Evolutionary conservation across 2,797 vertebrate species (phyloP), one percentile per base, ranked within the genome.

Genomic region (Denticeps clupeoides): DNA sequence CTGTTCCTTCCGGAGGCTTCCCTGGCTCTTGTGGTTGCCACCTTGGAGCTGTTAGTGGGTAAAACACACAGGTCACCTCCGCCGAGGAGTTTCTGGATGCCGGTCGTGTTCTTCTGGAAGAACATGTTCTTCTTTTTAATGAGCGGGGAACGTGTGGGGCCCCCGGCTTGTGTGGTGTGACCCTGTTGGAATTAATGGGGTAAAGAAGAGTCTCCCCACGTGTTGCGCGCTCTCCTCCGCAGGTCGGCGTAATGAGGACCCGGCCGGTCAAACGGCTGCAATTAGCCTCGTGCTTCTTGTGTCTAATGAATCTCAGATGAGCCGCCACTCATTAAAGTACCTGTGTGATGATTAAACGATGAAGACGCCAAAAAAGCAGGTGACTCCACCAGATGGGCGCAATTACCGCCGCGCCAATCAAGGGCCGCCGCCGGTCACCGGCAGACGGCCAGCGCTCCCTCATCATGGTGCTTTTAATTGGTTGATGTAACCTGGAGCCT

Each of bases 161-260:
- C 73, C 71, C 60, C 64, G 68, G 69, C 78, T 72, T 58, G 59
- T 77, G 70, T 73, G 65, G 64, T 69, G 65, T 69, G 67, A 75
- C 73, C 67, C 69, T 66, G 53, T 60, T 75, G 56, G 68, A 82
- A 83, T 86, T 76, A 85, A 79, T 74, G 67, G 78, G 79, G 80
- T 84, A 87, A 84, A 82, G 82, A 86, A 83, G 75, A 72, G 69
- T 65, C 77, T 74, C 61, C 70, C 58, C 25, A 72, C 71, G 70
- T 41, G 28, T 64, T 59, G 66, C 50, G 31, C 65, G 54, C 71
- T 74, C 73, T 76, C 78, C 77, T 83, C 81, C 69, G 71, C 55
- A 51, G 87, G 87, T 90, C 86, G 86, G 71, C 74, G 81, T 85
- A 88, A 88, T 89, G 86, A 88, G 79, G 68, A 79, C 70, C 74